Base-by-base conservation (phyloP, 2,113 vertebrate genomes). In the Dasyprocta punctata region DNA sequence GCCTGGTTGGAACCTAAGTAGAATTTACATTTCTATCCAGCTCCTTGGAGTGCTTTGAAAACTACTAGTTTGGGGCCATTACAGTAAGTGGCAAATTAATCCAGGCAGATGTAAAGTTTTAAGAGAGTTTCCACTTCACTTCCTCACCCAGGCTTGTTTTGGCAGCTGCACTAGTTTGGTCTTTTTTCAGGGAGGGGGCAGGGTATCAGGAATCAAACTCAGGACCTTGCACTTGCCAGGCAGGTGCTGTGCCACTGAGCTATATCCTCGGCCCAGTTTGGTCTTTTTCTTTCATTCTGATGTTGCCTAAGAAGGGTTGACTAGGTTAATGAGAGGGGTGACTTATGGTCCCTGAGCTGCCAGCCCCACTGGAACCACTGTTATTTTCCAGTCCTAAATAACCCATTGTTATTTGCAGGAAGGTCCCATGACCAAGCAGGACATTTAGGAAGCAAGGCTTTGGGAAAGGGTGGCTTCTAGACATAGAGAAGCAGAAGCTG, bases 381-480 rank as follows among this genome's bases (percentile, higher is more conserved):
- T n/a, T 54, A 52, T 80, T 80, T 80, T 52, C 77, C 77, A 80
- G 47, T 80, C 77, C 77, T 80, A 80, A 54, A 80, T 80, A 80
- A 80, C 17, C 49, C 36, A 28, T 52, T 78, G 75, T 91, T 90
- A n/a, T 75, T 90, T 96, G 89, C 77, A 91, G 38, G 54, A 92
- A 93, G 67, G 60, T 36, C 54, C 8, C 38, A n/a, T 52, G 33
- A 93, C 83, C 71, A 92, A 94, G n/a, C 36, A 69, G 95, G 52
- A 94, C 28, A 49, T 94, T 86, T 58, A 94, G 87, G 80, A 95
- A 60, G 33, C 38, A 60, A 36, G 33, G 17, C 41, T 94, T 92
- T 97, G 87, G 86, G 47, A 90, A 78, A 92, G 69, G 26, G 49
- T 86, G n/a, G 30, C 60, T 41, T 14, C 0, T 49, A 56, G 38